A percentile compares a stretch with the other conserved stretches of the same genome.
Conservation (phyloP, 2,888 invertebrate genomes). For the Phengaris alcon region DNA sequence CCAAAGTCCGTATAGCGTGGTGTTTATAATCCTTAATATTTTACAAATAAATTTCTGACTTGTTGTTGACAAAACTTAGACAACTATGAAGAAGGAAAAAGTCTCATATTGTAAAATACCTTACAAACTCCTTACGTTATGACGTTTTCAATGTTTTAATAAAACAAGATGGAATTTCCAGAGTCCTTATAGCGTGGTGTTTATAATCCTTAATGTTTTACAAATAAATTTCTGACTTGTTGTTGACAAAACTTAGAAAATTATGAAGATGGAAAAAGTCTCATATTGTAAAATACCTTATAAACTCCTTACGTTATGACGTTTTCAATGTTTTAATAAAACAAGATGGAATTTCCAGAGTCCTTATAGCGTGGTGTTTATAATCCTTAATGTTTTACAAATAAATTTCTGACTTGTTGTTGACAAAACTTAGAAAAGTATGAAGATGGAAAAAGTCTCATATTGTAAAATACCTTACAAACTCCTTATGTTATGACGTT, state of each 20-base stretch:
- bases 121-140: background rate
- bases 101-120: background rate
- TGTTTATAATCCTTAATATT: too few relatives aligned
- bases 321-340: conserved; percentile 9
- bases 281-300: background rate
- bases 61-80: too few relatives aligned
- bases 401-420: background rate
- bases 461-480: background rate
- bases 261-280: background rate
- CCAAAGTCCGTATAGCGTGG: background rate
- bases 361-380: background rate
- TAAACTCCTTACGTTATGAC: background rate
- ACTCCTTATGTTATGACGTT: background rate
- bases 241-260: background rate
- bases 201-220: too few relatives aligned
- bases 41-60: background rate
- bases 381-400: too few relatives aligned
- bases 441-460: background rate
- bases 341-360: conserved; percentile 12
- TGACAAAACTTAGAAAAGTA: background rate
- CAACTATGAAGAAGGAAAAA: background rate
- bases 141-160: conserved; percentile 6
- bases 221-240: too few relatives aligned
- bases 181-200: background rate
- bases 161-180: conserved; percentile 18